Conservation (phyloP, 2,113 vertebrate species). For the Procavia capensis region DNA sequence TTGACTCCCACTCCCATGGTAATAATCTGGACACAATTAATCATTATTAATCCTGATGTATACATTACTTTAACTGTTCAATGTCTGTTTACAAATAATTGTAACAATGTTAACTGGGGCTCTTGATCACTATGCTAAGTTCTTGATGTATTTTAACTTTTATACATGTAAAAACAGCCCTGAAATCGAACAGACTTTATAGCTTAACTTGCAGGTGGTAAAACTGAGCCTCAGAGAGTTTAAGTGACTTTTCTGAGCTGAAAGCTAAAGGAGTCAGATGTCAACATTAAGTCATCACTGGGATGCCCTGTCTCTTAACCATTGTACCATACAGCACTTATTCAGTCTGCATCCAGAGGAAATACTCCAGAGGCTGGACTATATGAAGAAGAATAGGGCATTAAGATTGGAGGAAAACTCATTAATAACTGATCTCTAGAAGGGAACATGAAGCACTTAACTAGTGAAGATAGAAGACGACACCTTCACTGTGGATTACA, state of each 20-base stretch:
- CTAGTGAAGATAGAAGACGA: too few relatives aligned
- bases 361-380: too few relatives aligned
- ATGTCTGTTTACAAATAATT: conserved; percentile 54
- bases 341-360: too few relatives aligned
- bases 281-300: background rate
- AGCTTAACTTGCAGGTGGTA: background rate
- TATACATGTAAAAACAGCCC: background rate
- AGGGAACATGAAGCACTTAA: too few relatives aligned
- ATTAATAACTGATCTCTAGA: too few relatives aligned
- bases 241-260: conserved; percentile 16
- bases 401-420: too few relatives aligned
- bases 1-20: background rate
- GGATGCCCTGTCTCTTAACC: background rate
- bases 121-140: background rate
- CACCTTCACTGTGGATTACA: too few relatives aligned
- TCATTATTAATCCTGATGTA: background rate
- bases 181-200: background rate
- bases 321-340: background rate
- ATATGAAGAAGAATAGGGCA: too few relatives aligned
- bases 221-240: background rate
- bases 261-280: background rate
- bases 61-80: background rate
- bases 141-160: background rate
- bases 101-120: background rate
- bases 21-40: conserved; percentile 18